Evolutionary conservation across 2,113 vertebrate species (phyloP).

Genomic region (Physeter macrocephalus): DNA sequence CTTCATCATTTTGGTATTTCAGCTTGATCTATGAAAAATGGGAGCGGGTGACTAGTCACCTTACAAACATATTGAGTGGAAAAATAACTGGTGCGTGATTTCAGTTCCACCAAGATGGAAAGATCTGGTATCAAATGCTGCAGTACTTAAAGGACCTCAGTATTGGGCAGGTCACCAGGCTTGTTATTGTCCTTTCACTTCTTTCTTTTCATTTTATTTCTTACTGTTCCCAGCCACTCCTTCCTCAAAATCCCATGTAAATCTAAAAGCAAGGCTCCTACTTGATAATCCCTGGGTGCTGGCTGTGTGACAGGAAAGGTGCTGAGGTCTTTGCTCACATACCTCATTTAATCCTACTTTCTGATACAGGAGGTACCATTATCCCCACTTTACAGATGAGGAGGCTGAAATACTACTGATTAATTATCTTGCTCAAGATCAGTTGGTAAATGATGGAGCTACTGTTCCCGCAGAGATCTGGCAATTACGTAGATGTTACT

Average conservation of each 20-base stretch:
- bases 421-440: not conserved
- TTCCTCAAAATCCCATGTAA: not conserved
- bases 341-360: not conserved
- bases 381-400: not conserved
- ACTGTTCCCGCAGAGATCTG: not conserved
- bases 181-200: not conserved
- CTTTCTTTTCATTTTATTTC: not conserved
- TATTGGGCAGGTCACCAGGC: not conserved
- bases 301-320: not conserved
- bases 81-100: not conserved
- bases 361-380: not conserved
- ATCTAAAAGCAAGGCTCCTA: not conserved
- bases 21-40: not conserved
- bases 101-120: not conserved
- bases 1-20: not conserved
- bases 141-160: not conserved
- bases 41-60: not conserved
- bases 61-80: not conserved
- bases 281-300: rapidly evolving
- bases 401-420: not conserved
- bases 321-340: not conserved
- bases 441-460: not conserved
- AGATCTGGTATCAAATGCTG: not conserved
- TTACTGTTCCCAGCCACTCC: not conserved
- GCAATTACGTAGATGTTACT: not conserved